Evolutionary conservation across 2,797 vertebrate species (phyloP), one percentile per base, ranked within the genome.

Genomic region (Gymnoscopelus braueri): DNA sequence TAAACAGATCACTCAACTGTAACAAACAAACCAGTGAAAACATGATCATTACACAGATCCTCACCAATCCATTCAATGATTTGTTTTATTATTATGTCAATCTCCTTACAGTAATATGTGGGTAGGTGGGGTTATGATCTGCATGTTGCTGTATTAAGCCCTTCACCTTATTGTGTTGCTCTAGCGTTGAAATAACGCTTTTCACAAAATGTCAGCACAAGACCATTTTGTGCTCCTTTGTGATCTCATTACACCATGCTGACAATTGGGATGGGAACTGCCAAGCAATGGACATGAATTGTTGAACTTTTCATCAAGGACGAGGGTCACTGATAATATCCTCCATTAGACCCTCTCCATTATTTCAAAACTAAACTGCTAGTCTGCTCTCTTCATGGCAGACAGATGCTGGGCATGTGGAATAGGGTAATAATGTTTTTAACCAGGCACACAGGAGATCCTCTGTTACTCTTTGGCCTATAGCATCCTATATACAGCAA

Each of bases 271-370:
- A 67, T 71, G 69, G 74, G 53, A 35, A 67, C 50, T 48, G 12
- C 60, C 71, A 53, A 35, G 14, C 44, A 53, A 32, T 62, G 48
- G n/a, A 67, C 8, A 44, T 52, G 5, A 19, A 52, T 24, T 10
- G 53, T 4, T 15, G 15, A 19, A 15, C 19, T 55, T 55, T 19
- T 24, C 4, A 55, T 35, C 57, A 67, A 65, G 60, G 67, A 79
- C 79, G 53, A 67, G 26, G 79, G 72, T 87, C 84, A 83, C 57
- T 72, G 61, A 71, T 72, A 85, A 81, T 62, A 81, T 77, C 61
- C 65, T 75, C 53, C 62, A 71, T 76, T 83, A 66, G 80, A 77
- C 73, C 65, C 32, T 52, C 51, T 76, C 26, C 52, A 62, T 65
- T 71, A 68, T 87, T 64, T 64, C 67, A 74, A 73, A 71, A 79